Percentiles rank a stretch among this genome's conserved stretches.
Evolutionary conservation across 2,113 vertebrate genomes (phyloP).

Genomic region (Heteronetta atricapilla): DNA sequence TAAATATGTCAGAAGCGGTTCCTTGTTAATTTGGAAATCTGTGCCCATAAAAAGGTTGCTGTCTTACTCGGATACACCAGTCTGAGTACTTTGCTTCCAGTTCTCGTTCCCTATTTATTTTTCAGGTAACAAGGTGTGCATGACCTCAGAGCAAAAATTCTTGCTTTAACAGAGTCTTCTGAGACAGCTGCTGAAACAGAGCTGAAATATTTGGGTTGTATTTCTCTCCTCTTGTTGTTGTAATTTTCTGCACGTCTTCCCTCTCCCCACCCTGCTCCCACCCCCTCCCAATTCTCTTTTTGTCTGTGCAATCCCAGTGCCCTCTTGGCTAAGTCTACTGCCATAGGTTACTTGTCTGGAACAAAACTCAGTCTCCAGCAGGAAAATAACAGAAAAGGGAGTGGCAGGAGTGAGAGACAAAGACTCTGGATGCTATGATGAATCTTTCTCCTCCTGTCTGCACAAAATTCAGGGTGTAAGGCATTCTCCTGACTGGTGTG

Average conservation of each 20-base stretch:
- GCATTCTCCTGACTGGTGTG: background rate
- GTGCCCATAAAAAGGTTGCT: background rate
- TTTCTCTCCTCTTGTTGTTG: background rate
- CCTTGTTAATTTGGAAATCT: background rate
- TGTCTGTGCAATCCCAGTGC: background rate
- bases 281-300: background rate
- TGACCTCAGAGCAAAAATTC: background rate
- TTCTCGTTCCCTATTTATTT: conserved; percentile 36
- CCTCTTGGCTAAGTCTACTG: background rate
- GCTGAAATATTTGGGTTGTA: background rate
- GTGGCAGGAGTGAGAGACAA: background rate
- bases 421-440: background rate
- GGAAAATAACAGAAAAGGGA: background rate
- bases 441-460: background rate
- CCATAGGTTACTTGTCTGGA: background rate
- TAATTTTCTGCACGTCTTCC: background rate
- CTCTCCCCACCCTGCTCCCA: background rate
- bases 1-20: background rate
- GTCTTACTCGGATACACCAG: background rate
- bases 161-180: background rate
- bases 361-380: background rate
- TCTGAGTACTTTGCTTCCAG: background rate
- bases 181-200: background rate
- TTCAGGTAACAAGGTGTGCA: background rate
- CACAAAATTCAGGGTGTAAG: background rate